phyloP scores from a whole-genome alignment of 1,140 invertebrate genomes.

The Protaetia brevitarsis region DNA sequence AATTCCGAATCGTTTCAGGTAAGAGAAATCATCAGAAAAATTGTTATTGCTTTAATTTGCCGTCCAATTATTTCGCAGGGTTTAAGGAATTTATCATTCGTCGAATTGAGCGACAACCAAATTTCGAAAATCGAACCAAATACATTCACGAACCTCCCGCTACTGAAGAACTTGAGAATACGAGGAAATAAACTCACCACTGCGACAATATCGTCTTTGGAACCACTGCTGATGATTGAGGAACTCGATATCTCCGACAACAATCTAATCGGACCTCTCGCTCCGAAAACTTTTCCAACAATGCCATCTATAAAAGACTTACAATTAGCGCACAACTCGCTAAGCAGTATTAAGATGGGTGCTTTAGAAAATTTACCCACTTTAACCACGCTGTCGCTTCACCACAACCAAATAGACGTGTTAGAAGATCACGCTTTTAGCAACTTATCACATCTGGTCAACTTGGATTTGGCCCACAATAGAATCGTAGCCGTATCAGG shows the following conservation, averaged over 20 bases:
- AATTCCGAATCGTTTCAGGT: slow-evolving; percentile 66
- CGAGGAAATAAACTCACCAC: slow-evolving; percentile 61
- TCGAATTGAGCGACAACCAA: slow-evolving; percentile 76
- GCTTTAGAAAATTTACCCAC: slow-evolving; percentile 67
- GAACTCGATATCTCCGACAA: slow-evolving; percentile 63
- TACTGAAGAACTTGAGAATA: slow-evolving; percentile 65
- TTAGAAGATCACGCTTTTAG: slow-evolving; percentile 80
- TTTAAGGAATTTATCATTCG: slow-evolving; percentile 66
- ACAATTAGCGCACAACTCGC: slow-evolving; percentile 69
- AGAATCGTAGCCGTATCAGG: slow-evolving; percentile 80
- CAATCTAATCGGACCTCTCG: slow-evolving; percentile 61
- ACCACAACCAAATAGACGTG: slow-evolving; percentile 81
- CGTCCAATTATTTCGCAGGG: slow-evolving; percentile 58
- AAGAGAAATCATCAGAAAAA: slow-evolving; percentile 29
- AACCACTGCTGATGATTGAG: slow-evolving; percentile 57
- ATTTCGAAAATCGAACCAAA: slow-evolving; percentile 65
- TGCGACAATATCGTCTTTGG: slow-evolving; percentile 54
- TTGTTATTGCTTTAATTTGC: neutral
- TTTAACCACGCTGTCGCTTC: slow-evolving; percentile 65
- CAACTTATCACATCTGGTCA: slow-evolving; percentile 63
- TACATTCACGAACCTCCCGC: slow-evolving; percentile 59
- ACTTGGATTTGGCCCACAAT: slow-evolving; percentile 75
- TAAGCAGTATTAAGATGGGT: slow-evolving; percentile 72
- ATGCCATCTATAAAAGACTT: slow-evolving; percentile 63
- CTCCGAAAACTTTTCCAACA: slow-evolving; percentile 61